Base-by-base conservation (phyloP, 35 echinoderm and acorn worm species). In the Diadema setosum region DNA sequence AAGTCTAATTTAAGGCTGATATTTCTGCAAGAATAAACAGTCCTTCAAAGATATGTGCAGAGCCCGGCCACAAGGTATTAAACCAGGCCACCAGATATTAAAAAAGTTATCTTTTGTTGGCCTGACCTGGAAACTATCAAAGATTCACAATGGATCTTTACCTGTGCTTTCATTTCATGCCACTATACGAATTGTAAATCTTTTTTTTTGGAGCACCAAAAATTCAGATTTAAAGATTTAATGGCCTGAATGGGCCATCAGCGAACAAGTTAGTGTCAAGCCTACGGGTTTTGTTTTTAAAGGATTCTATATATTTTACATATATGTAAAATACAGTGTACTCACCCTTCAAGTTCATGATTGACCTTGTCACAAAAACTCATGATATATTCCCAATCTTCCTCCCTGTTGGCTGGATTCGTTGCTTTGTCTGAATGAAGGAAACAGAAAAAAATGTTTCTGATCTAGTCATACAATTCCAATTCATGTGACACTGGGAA, bases 331-430 rank as follows among this genome's bases (percentile, higher is more conserved):
- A 42, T 65, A 21, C 8, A 42, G 8, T 25, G 0, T 2, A 90
- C 95, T 90, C 40, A 94, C 95, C 95, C 95, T 94, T 98, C 95
- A 3, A 91, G 70, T 85, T 98, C 95, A 56, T 74, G 58, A 64
- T 98, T 98, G 45, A 98, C 95, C 20, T 82, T 86, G 58, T 98
- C 95, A 91, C 95, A 98, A 80, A 98, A 98, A 26, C 81, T 93
- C 67, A 98, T 86, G 31, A 98, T 98, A 46, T 91, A 98, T 40
- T 98, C 95, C 95, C 95, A 98, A 41, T 98, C 95, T 48, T 98
- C 92, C 26, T 94, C 95, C 81, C 95, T 58, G 43, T 98, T 98
- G 29, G 85, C 7, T 27, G 95, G 95, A 78, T 94, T 98, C 14
- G 95, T 98, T 58, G 95, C 95, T 86, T 98, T 98, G 86, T 98